Evolutionary conservation across 2,113 vertebrate species (phyloP), one percentile per base, ranked within the genome.

Genomic region (Embiotoca jacksoni): DNA sequence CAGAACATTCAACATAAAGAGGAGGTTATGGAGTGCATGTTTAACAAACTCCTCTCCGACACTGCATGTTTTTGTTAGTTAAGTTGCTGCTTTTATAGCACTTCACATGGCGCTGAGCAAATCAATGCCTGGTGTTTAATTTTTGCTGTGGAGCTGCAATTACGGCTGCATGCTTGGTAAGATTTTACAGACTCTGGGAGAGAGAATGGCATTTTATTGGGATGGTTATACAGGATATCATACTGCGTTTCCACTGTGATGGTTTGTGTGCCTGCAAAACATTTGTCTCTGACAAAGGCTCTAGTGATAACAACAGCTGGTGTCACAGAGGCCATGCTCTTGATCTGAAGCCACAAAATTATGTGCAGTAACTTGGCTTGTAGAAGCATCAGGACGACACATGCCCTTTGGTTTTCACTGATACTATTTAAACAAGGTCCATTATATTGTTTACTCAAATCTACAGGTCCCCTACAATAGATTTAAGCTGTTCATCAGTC

Each of bases 151-250:
- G 70, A 78, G 82, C 87, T 79, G 74, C 84, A 93, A 90, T 91
- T 87, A 91, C 31, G 8, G 82, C 82, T 63, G 13, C 88, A 75
- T 71, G 82, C 87, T 68, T 83, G 60, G 71, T 69, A 16, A 15
- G 68, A 76, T 85, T 93, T 92, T 86, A 93, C 84, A 86, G 86
- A 91, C 88, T 91, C 73, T 37, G 60, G 70, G 75, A 73, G 91
- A 72, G 59, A 89, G 67, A 80, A 72, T 16, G 47, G 52, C 35
- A 56, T 81, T 80, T 84, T 71, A 65, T 81, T 56, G 23, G 58
- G 30, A 31, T 59, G 65, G 31, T 70, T 50, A 50, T 61, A 23
- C 39, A 39, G 71, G 61, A 68, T 60, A 64, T 79, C 53, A 37
- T 62, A 49, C 46, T 62, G 65, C 56, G 23, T 66, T 76, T 55